phyloP scores from a whole-genome alignment of 2,888 invertebrate species.

The Agrotis ipsilon region DNA sequence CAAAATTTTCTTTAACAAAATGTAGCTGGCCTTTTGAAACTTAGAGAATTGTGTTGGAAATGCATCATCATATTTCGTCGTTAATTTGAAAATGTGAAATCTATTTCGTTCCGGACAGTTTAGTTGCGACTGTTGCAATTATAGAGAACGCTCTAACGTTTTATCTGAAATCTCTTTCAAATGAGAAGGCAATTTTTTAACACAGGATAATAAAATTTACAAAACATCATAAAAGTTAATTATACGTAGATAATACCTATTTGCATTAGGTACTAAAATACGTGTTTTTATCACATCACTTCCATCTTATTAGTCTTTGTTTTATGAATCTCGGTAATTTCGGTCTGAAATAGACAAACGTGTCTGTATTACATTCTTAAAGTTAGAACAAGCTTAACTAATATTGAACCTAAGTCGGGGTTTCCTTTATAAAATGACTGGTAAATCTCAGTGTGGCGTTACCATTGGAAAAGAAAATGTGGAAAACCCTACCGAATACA shows the following conservation, averaged over 20 bases:
- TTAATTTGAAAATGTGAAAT: slow-evolving; percentile 28
- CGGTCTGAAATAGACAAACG: slow-evolving; percentile 9
- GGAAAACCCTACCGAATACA: background rate
- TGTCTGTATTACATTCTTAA: slow-evolving; percentile 11
- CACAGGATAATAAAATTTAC: slow-evolving; percentile 1
- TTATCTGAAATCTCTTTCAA: slow-evolving; percentile 17
- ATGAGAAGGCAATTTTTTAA: slow-evolving; percentile 11
- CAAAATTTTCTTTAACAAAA: slow-evolving; percentile 12
- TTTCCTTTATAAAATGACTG: slow-evolving; percentile 30
- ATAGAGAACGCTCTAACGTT: background rate
- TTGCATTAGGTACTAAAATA: background rate
- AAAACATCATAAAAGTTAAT: slow-evolving; percentile 13
- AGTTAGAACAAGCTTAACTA: slow-evolving; percentile 3
- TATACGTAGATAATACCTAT: slow-evolving; percentile 22
- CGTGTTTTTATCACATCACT: slow-evolving; percentile 21
- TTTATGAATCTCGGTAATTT: slow-evolving; percentile 26
- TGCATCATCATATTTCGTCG: slow-evolving; percentile 22
- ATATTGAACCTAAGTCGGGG: background rate
- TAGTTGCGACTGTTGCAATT: slow-evolving; percentile 7
- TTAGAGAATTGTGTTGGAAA: background rate
- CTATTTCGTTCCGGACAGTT: slow-evolving; percentile 34
- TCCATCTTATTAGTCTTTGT: slow-evolving; percentile 13
- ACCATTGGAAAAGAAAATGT: slow-evolving; percentile 13
- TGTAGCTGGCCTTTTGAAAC: background rate
- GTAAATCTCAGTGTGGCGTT: slow-evolving; percentile 9